Conservation (phyloP, 2,113 vertebrate species). For the Oxyruncus cristatus region DNA sequence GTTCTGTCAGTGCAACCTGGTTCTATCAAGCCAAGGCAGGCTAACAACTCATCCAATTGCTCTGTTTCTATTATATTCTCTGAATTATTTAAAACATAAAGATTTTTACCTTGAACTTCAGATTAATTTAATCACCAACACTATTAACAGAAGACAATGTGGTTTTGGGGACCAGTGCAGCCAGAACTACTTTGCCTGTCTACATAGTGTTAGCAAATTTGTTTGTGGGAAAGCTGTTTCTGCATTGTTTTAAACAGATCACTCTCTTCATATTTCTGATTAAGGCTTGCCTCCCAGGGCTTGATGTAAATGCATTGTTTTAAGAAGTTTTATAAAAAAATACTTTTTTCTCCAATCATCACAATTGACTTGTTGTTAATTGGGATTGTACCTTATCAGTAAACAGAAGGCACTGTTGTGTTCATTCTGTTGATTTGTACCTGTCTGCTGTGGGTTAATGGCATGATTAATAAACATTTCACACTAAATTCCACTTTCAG, state of each 20-base stretch:
- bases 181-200: background rate
- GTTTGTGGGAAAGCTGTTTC: background rate
- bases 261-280: background rate
- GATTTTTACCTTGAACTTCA: background rate
- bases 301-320: background rate
- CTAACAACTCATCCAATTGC: background rate
- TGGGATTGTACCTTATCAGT: background rate
- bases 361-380: slow-evolving; percentile 12
- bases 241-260: background rate
- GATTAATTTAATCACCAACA: background rate
- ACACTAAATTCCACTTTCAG: background rate
- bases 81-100: background rate
- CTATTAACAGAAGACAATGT: background rate
- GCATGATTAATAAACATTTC: background rate
- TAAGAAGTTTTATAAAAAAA: background rate
- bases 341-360: background rate
- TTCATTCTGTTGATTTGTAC: slow-evolving; percentile 22
- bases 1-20: background rate
- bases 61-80: background rate
- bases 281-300: background rate
- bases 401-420: background rate
- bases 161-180: background rate
- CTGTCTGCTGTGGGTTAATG: slow-evolving; percentile 1
- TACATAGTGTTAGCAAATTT: background rate
- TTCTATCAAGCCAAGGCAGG: background rate